phyloP scores from a whole-genome alignment of 1,140 invertebrate genomes.

The Drosophila yakuba region DNA sequence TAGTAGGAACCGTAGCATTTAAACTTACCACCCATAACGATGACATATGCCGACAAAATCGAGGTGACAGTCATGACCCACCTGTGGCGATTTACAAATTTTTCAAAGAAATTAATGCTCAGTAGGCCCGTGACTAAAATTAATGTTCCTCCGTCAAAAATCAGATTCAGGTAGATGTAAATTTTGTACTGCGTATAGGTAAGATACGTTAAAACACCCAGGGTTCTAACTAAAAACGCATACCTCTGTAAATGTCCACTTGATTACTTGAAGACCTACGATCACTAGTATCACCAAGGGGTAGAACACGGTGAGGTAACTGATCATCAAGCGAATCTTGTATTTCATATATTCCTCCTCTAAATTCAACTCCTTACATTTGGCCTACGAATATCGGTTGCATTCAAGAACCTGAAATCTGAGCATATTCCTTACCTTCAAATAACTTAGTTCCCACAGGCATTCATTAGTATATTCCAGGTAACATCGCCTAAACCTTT shows the following conservation, averaged over 20 bases:
- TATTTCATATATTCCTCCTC: conserved; percentile 43
- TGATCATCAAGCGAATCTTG: conserved; percentile 34
- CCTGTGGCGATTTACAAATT: conserved; percentile 74
- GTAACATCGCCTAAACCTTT: neutral
- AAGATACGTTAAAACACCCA: neutral
- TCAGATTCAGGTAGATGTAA: conserved; percentile 18
- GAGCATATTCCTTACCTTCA: neutral
- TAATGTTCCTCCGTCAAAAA: conserved; percentile 28
- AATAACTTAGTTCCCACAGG: neutral
- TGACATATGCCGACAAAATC: conserved; percentile 67
- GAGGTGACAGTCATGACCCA: conserved; percentile 85
- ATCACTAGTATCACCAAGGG: conserved; percentile 10
- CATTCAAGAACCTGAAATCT: no score
- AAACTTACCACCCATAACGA: conserved; percentile 57
- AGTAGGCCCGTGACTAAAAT: conserved; percentile 81
- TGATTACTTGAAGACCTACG: neutral
- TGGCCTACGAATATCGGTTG: conserved; percentile 16
- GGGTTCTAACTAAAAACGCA: neutral
- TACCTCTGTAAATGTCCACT: conserved; percentile 8
- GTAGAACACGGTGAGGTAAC: conserved; percentile 37
- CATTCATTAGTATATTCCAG: neutral
- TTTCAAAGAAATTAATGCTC: conserved; percentile 84
- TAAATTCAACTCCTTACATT: conserved; percentile 36
- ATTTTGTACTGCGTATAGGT: conserved; percentile 7
- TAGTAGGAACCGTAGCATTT: no score